Evolutionary conservation across 92 coral and sea anemone species (phyloP).

Genomic region (Umimayanthus chanpuru): DNA sequence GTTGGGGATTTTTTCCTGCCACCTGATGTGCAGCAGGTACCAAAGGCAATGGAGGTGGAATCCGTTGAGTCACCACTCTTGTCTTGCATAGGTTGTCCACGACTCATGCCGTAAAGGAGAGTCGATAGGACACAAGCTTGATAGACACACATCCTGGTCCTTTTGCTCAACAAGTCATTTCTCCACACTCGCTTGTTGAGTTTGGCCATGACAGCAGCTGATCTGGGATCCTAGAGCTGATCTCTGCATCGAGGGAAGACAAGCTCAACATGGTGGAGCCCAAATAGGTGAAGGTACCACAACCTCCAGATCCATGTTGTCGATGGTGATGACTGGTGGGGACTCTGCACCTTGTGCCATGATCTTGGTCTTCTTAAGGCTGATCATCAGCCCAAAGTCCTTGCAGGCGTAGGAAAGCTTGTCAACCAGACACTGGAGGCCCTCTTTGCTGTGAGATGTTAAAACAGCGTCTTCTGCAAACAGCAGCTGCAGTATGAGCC

Average conservation of each 20-base stretch:
- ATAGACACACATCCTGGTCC: constrained; percentile 43
- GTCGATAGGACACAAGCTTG: constrained; percentile 46
- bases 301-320: constrained; percentile 8
- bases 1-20: constrained; percentile 25
- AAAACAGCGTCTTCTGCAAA: constrained; percentile 40
- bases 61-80: not conserved
- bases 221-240: constrained; percentile 33
- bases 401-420: constrained; percentile 44
- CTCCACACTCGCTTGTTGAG: constrained; percentile 51
- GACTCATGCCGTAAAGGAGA: constrained; percentile 41
- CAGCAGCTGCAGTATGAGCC: constrained; percentile 37
- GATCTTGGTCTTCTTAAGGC: constrained; percentile 48
- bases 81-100: constrained; percentile 30
- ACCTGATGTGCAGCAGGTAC: constrained; percentile 15
- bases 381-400: constrained; percentile 41
- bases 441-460: constrained; percentile 30
- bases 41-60: constrained; percentile 19
- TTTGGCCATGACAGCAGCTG: constrained; percentile 31
- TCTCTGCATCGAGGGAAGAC: constrained; percentile 36
- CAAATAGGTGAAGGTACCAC: constrained; percentile 41
- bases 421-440: constrained; percentile 33
- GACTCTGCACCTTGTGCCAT: constrained; percentile 47
- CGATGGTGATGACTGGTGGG: constrained; percentile 33
- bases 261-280: constrained; percentile 39
- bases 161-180: constrained; percentile 47